Evolutionary conservation across 2,888 invertebrate species (phyloP), one percentile per base, ranked within the genome.

Genomic region (Chironomus tentans): DNA sequence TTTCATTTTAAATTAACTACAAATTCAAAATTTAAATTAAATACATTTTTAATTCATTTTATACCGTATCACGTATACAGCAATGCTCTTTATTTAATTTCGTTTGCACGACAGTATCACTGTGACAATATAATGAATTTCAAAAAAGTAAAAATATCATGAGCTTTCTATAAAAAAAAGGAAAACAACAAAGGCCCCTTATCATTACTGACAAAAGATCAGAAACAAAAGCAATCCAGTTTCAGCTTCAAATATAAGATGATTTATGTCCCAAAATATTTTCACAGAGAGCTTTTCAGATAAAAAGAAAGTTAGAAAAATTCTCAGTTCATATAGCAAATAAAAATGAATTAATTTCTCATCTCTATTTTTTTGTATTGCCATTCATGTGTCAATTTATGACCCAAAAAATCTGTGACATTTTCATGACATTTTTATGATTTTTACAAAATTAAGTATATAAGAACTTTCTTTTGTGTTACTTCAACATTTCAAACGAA

Each of bases 331-430:
- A 56, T 56, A 56, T 18, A 56, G 56, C 56, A 56, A 56, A 15
- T 7, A 24, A 65, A 65, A 65, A 65, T 24, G 21, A 24, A 65
- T 65, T 65, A 65, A 24, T 65, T 65, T 21, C 21, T 65, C 13
- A 24, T 24, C 65, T 21, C 15, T 50, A 4, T 50, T 50, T 22
- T 65, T 65, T 65, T 65, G 22, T 21, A 15, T 21, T 65, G 22
- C 50, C 65, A 22, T 56, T 56, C 65, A 65, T 65, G 65, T 65
- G 65, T 65, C 65, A 65, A 65, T 65, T 65, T 65, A 65, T 65
- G 65, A 65, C 65, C 65, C 10, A 21, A 65, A 65, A 65, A 65
- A 21, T 65, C n/a, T 24, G 65, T 65, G 65, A 65, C 24, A 65
- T 65, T 65, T 65, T 65, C 21, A 65, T 21, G 13, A 56, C 56